Conservation (phyloP, 2,113 vertebrate species). For the Symphodus melops region DNA sequence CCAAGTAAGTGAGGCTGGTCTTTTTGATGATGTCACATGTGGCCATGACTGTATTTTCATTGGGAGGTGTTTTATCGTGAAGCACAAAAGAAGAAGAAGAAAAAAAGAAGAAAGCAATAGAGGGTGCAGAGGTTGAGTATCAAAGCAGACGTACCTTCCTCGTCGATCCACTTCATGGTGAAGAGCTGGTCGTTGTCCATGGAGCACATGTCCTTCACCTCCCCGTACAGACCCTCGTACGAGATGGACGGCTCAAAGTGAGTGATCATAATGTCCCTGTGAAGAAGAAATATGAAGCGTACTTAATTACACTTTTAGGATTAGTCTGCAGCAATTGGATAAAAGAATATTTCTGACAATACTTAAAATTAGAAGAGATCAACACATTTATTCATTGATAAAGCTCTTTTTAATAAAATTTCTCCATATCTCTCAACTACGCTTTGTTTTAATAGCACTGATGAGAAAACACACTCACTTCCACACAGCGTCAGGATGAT, state of each 20-base stretch:
- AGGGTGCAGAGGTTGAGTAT: not conserved
- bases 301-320: no score
- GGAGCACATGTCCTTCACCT: conserved; percentile 97
- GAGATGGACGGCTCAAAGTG: conserved; percentile 98
- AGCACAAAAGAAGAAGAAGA: not conserved
- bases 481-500: no score
- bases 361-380: no score
- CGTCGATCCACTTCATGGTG: conserved; percentile 99
- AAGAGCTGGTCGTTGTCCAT: conserved; percentile 98
- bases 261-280: conserved; percentile 99
- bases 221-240: conserved; percentile 91
- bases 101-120: not conserved
- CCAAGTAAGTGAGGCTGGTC: not conserved
- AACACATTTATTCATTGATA: no score
- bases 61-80: not conserved
- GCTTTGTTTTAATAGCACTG: no score
- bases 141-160: conserved; percentile 88
- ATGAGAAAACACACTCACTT: no score
- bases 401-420: no score
- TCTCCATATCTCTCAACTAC: no score
- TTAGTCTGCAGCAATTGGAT: no score
- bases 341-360: no score
- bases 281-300: conserved; percentile 39
- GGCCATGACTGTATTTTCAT: not conserved
- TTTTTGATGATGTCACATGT: no score